Conservation (phyloP, 2,113 vertebrate species). For the Brienomyrus brachyistius region DNA sequence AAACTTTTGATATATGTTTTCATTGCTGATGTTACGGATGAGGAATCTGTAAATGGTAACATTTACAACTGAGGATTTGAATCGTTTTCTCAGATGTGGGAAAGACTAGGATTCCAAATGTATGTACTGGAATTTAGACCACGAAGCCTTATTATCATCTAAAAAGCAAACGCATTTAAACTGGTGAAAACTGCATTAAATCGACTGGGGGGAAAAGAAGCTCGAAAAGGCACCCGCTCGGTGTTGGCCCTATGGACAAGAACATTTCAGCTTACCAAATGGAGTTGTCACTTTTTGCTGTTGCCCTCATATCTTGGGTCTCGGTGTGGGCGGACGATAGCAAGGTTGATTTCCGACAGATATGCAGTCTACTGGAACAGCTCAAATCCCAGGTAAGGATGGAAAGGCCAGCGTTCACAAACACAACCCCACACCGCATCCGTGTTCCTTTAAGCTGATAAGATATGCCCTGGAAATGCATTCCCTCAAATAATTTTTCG, state of each 20-base stretch:
- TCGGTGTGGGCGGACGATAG: constrained; percentile 73
- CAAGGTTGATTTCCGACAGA: constrained; percentile 77
- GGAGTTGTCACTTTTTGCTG: constrained; percentile 66
- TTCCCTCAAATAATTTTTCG: not conserved
- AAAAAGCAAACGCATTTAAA: not conserved
- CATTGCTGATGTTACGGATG: not conserved
- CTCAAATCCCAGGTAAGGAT: constrained; percentile 80
- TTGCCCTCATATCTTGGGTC: constrained; percentile 63
- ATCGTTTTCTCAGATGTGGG: not conserved
- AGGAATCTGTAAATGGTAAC: not conserved
- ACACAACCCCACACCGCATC: not conserved
- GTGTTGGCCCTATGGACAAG: constrained; percentile 36
- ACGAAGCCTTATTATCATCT: constrained; percentile 10
- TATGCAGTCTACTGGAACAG: constrained; percentile 89
- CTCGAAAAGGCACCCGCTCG: not conserved
- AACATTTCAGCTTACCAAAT: constrained; percentile 52
- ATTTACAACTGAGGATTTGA: constrained; percentile 5
- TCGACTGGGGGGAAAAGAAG: not conserved
- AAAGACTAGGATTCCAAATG: constrained; percentile 14
- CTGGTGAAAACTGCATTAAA: constrained; percentile 10
- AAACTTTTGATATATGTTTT: not conserved
- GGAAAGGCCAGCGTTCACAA: not conserved
- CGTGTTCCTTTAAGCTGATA: not conserved
- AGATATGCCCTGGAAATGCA: not conserved
- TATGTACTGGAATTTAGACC: constrained; percentile 19